Evolutionary conservation across 2,888 invertebrate species (phyloP).

Genomic region (Macaria notata): DNA sequence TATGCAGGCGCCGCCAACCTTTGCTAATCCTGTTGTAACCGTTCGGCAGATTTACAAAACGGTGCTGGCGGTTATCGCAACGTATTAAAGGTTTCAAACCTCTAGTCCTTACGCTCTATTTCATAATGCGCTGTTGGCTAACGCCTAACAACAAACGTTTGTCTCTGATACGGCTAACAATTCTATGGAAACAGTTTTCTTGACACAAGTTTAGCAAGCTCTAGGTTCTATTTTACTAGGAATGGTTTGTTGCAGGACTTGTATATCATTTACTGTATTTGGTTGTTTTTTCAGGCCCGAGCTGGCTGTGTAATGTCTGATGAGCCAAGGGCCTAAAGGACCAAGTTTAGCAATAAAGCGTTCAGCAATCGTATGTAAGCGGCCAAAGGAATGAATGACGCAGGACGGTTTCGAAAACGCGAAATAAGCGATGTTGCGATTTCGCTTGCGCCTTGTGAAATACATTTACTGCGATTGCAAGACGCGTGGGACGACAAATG

Average conservation of each 20-base stretch:
- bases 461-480: constrained; percentile 70
- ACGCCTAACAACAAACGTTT: constrained; percentile 60
- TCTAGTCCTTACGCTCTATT: constrained; percentile 68
- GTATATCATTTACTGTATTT: too few relatives aligned
- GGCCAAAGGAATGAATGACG: constrained; percentile 71
- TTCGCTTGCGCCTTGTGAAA: constrained; percentile 68
- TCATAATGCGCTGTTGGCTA: constrained; percentile 71
- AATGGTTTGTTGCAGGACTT: too few relatives aligned
- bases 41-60: constrained; percentile 60
- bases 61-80: constrained; percentile 55
- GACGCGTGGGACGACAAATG: constrained; percentile 76
- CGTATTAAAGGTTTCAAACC: constrained; percentile 45
- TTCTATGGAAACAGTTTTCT: too few relatives aligned
- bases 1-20: constrained; percentile 43
- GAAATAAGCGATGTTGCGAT: constrained; percentile 80
- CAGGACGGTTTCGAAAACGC: constrained; percentile 79
- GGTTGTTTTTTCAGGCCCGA: too few relatives aligned
- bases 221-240: too few relatives aligned
- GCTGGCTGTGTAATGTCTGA: too few relatives aligned
- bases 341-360: constrained; percentile 21
- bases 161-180: constrained; percentile 44
- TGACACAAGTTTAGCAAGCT: too few relatives aligned
- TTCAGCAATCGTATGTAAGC: constrained; percentile 45
- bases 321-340: constrained; percentile 42
- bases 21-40: constrained; percentile 61